These are phyloP conservation scores for Oriolus oriolus DNA, from an alignment of 2,113 vertebrate genomes.

Conservation along the genomic window DNA sequence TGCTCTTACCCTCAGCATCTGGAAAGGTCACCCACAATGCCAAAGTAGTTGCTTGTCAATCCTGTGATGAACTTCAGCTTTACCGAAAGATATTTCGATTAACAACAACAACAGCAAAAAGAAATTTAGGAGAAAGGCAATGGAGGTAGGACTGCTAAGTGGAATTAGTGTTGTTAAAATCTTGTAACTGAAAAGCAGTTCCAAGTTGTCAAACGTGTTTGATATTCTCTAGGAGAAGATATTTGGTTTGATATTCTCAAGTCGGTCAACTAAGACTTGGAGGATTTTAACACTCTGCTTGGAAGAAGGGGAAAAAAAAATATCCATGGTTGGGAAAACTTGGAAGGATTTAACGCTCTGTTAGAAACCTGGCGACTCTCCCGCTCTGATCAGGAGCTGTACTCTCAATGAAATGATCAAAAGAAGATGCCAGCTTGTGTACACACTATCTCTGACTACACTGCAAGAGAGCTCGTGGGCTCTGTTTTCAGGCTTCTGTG, in stretches of 20 bases:
- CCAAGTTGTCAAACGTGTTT: not conserved
- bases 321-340: not conserved
- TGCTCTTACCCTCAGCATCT: not conserved
- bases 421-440: not conserved
- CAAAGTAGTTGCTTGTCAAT: not conserved
- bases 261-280: not conserved
- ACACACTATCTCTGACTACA: not conserved
- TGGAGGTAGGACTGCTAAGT: not conserved
- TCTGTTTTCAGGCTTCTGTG: not conserved
- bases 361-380: not conserved
- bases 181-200: not conserved
- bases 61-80: not conserved
- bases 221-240: not conserved
- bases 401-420: not conserved
- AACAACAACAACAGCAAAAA: not conserved
- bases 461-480: not conserved
- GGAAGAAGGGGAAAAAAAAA: not conserved
- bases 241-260: no score
- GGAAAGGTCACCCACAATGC: not conserved
- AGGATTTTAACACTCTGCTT: constrained; percentile 31
- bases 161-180: not conserved
- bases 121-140: not conserved
- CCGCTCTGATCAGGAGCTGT: not conserved
- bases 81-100: not conserved
- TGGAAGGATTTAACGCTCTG: not conserved